Conservation (phyloP, 2,888 invertebrate genomes). For the Druceiella hillmani region DNA sequence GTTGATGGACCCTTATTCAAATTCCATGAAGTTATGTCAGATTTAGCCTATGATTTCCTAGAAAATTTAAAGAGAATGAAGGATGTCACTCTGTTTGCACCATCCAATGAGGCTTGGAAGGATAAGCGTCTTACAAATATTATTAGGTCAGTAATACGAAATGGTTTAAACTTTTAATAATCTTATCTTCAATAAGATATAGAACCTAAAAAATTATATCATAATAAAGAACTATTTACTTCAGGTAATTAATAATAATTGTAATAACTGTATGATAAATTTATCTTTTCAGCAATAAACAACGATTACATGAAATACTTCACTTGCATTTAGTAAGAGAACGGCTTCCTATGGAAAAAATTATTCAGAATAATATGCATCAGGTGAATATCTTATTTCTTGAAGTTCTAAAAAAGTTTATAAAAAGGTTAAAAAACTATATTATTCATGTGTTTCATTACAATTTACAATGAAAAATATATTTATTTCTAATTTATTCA, state of each 20-base stretch:
- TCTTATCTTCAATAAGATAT: slow-evolving; percentile 1
- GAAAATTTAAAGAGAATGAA: slow-evolving; percentile 62
- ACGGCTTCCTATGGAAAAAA: slow-evolving; percentile 68
- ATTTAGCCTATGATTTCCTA: slow-evolving; percentile 70
- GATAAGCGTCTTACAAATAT: slow-evolving; percentile 68
- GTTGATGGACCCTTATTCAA: slow-evolving; percentile 72
- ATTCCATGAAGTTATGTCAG: slow-evolving; percentile 77
- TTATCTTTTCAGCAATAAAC: slow-evolving; percentile 55
- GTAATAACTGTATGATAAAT: too few relatives aligned
- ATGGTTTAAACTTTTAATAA: too few relatives aligned
- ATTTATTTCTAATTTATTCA: too few relatives aligned
- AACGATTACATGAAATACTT: slow-evolving; percentile 69
- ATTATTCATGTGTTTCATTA: too few relatives aligned
- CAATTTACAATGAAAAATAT: too few relatives aligned
- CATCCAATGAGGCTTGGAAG: slow-evolving; percentile 83
- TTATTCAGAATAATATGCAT: slow-evolving; percentile 64
- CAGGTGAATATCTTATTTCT: slow-evolving; percentile 48
- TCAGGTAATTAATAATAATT: too few relatives aligned
- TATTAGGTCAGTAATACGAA: slow-evolving; percentile 42
- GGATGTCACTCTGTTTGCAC: slow-evolving; percentile 82
- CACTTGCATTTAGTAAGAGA: slow-evolving; percentile 78
- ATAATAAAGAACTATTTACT: too few relatives aligned
- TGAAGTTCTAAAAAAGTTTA: too few relatives aligned
- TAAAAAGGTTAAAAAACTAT: too few relatives aligned
- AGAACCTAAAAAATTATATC: slow-evolving; percentile 1